Percentiles rank a stretch among this genome's conserved stretches.
These are phyloP conservation scores for Chauna torquata DNA, from an alignment of 2,113 vertebrate genomes.

Conservation along the genomic window DNA sequence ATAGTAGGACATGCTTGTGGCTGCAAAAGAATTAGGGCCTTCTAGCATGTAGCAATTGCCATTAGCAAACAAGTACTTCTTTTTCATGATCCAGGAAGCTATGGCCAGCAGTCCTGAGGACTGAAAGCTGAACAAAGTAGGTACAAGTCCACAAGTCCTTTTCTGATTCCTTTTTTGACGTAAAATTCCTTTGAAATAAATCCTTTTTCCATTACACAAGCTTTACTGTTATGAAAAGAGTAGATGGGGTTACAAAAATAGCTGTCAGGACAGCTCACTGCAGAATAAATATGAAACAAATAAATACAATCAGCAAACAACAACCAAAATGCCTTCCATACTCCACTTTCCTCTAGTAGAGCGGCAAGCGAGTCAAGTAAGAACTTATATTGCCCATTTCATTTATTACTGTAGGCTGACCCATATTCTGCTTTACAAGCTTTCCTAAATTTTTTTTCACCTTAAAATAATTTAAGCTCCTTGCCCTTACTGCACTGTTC, in stretches of 20 bases:
- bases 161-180: not conserved
- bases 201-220: not conserved
- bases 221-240: not conserved
- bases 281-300: not conserved
- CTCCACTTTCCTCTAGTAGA: not conserved
- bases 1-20: not conserved
- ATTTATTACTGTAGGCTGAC: not conserved
- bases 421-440: not conserved
- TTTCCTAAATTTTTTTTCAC: not conserved
- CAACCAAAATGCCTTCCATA: not conserved
- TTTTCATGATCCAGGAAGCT: not conserved
- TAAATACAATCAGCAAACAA: not conserved
- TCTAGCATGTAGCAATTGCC: not conserved
- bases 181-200: not conserved
- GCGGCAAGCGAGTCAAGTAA: not conserved
- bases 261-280: not conserved
- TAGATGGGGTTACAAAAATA: not conserved
- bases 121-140: not conserved
- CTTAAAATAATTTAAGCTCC: not conserved
- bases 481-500: not conserved
- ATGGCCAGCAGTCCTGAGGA: not conserved
- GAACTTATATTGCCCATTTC: not conserved
- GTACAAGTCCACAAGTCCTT: not conserved
- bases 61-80: not conserved
- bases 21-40: not conserved